Evolutionary conservation across 1,140 invertebrate species (phyloP).

Genomic region (Brachionus plicatilis): DNA sequence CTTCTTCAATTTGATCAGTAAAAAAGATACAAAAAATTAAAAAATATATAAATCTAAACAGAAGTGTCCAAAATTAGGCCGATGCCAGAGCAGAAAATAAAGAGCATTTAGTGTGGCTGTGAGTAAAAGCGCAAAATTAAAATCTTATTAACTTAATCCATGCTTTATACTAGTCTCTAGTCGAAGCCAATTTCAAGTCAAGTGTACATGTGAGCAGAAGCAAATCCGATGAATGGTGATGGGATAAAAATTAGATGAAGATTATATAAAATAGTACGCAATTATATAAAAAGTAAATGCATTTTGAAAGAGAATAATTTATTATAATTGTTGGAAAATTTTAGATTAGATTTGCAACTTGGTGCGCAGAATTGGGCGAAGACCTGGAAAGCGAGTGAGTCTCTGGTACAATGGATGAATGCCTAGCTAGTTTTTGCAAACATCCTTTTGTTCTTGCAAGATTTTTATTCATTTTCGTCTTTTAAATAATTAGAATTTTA

Average conservation of each 20-base stretch:
- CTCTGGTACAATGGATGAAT: neutral
- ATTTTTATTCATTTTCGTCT: neutral
- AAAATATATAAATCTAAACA: conserved; percentile 33
- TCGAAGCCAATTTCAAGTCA: neutral
- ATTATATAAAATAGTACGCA: conserved; percentile 29
- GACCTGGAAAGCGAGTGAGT: neutral
- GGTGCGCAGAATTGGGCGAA: neutral
- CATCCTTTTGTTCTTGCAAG: neutral
- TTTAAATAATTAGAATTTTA: neutral
- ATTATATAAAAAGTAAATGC: neutral
- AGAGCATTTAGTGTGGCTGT: neutral
- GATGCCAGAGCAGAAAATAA: neutral
- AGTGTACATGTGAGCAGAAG: neutral
- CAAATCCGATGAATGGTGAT: neutral
- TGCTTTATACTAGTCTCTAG: conserved; percentile 11
- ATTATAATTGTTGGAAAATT: conserved; percentile 13
- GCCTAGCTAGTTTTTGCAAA: neutral
- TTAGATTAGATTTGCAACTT: neutral
- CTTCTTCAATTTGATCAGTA: neutral
- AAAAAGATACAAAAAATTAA: conserved; percentile 29
- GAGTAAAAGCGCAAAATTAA: neutral
- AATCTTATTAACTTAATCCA: conserved; percentile 17
- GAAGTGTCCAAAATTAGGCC: neutral
- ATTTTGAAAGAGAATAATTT: neutral
- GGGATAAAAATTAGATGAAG: conserved; percentile 2